Percentiles rank a stretch among this genome's conserved stretches.
Conservation (phyloP, 2,113 vertebrate species). For the Calidris pugnax region DNA sequence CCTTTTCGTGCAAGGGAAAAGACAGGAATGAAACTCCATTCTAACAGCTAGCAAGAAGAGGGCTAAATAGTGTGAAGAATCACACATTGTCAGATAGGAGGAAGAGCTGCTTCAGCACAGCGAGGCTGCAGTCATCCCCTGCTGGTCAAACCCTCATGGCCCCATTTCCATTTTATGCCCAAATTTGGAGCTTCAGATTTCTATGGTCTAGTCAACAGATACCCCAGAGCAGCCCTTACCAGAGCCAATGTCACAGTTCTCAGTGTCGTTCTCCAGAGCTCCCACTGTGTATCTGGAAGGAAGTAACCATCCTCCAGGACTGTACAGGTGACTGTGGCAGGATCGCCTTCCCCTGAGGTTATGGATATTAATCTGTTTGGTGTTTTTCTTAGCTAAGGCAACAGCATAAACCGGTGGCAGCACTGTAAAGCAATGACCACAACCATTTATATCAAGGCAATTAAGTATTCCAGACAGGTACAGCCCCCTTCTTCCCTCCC, state of each 20-base stretch:
- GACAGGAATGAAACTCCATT: not conserved
- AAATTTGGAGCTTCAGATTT: not conserved
- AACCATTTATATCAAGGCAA: not conserved
- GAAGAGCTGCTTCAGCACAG: not conserved
- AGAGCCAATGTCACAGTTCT: conserved; percentile 77
- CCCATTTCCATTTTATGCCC: not conserved
- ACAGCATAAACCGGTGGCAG: conserved; percentile 76
- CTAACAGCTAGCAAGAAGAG: not conserved
- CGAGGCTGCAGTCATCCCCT: not conserved
- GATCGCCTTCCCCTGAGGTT: conserved; percentile 83
- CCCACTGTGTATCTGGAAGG: conserved; percentile 74
- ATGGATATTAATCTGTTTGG: conserved; percentile 74
- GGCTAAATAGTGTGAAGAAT: not conserved
- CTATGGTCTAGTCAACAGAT: not conserved
- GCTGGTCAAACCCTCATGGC: not conserved
- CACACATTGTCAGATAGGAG: not conserved
- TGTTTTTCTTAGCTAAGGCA: conserved; percentile 80
- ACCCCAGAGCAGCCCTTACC: conserved; percentile 66
- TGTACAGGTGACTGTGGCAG: conserved; percentile 85
- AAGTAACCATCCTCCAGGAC: conserved; percentile 88
- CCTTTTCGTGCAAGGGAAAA: not conserved
- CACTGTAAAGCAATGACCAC: conserved; percentile 62
- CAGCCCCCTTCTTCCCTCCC: not conserved
- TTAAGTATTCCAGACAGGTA: not conserved
- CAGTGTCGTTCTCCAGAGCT: conserved; percentile 66